Conservation (phyloP, 2,797 vertebrate species). For the Arnoldichthys spilopterus region DNA sequence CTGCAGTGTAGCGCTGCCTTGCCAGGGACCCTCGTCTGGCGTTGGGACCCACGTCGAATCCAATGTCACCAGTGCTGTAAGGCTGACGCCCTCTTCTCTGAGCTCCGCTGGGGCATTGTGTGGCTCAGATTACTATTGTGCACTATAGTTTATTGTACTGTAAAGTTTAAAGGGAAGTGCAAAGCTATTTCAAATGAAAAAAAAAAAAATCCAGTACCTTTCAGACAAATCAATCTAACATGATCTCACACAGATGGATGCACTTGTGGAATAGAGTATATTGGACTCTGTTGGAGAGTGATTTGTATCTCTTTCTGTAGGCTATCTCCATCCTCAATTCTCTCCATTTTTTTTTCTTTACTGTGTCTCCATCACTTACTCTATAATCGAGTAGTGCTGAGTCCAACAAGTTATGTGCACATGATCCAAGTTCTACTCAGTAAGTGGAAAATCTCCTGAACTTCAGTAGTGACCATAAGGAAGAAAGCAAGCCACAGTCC, state of each 20-base stretch:
- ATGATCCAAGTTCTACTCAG: conserved; percentile 75
- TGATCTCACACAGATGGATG: conserved; percentile 75
- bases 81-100: conserved; percentile 78
- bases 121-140: conserved; percentile 90
- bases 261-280: conserved; percentile 78
- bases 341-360: conserved; percentile 50
- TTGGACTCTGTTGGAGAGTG: conserved; percentile 80
- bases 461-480: conserved; percentile 42
- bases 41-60: conserved; percentile 70
- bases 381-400: conserved; percentile 74
- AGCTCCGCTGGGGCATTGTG: conserved; percentile 74
- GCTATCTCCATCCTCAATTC: conserved; percentile 33
- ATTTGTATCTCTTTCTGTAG: conserved; percentile 56
- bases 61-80: conserved; percentile 84
- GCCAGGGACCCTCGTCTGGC: conserved; percentile 76
- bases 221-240: conserved; percentile 78
- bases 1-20: conserved; percentile 81
- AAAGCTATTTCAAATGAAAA: conserved; percentile 77
- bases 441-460: conserved; percentile 11
- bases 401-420: conserved; percentile 77
- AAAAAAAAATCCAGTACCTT: conserved; percentile 73
- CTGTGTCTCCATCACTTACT: conserved; percentile 53
- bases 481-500: conserved; percentile 51
- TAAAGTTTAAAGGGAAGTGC: conserved; percentile 97
- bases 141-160: conserved; percentile 98